Conservation (phyloP, 2,888 invertebrate species). For the Colostygia pectinataria region DNA sequence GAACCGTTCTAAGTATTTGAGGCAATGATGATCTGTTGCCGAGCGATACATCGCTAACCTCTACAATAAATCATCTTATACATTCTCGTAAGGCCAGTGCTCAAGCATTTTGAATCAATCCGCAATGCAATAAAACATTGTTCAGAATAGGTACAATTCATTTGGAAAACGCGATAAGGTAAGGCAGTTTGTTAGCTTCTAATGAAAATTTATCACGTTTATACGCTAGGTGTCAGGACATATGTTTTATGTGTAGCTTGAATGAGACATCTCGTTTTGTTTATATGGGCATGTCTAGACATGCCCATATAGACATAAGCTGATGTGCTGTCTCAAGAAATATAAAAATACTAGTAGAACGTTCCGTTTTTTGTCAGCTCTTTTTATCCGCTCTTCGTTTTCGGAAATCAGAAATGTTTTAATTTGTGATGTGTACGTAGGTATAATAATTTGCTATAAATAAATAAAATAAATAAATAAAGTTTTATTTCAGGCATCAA, state of each 20-base stretch:
- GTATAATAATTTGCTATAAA: no score
- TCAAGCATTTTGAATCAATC: slow-evolving; percentile 7
- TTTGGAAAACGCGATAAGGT: slow-evolving; percentile 18
- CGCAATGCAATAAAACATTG: slow-evolving; percentile 10
- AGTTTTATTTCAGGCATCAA: no score
- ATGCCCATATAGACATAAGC: neutral
- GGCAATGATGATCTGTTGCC: no score
- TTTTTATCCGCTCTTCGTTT: no score
- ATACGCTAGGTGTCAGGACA: slow-evolving; percentile 13
- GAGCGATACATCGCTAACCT: no score
- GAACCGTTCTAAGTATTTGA: no score
- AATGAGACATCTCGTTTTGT: slow-evolving; percentile 17
- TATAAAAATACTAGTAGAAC: no score
- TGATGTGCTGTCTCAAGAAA: no score
- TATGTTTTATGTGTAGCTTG: slow-evolving; percentile 16
- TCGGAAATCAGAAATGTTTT: no score
- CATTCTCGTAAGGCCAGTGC: neutral
- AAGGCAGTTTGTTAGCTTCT: slow-evolving; percentile 15
- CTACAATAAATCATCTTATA: neutral
- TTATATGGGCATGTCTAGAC: slow-evolving; percentile 13
- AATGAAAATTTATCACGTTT: slow-evolving; percentile 24
- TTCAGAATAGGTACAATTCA: slow-evolving; percentile 9
- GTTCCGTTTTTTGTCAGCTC: no score
- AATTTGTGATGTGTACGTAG: no score
- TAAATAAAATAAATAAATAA: no score